phyloP scores from a whole-genome alignment of 2,797 vertebrate species.

The Erithacus rubecula region DNA sequence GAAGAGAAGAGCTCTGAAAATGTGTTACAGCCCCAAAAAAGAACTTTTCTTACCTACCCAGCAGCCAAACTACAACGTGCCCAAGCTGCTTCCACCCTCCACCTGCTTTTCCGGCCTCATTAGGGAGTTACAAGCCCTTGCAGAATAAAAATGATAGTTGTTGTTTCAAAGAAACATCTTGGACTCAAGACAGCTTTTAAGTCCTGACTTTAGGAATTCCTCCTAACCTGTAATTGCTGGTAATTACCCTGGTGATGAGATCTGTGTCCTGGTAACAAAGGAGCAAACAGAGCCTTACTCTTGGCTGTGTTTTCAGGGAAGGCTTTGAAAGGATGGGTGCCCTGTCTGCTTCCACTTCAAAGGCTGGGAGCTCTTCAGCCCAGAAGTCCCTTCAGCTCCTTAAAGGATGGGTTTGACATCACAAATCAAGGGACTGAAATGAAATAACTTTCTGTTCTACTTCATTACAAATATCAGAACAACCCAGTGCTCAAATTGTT shows the following conservation, averaged over 20 bases:
- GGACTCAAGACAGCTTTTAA: constrained; percentile 17
- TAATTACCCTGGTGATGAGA: constrained; percentile 56
- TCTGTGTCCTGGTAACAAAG: background rate
- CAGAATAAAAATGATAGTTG: background rate
- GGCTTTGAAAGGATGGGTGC: constrained; percentile 19
- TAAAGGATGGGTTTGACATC: background rate
- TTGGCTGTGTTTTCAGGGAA: background rate
- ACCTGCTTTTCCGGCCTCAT: background rate
- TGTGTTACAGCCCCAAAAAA: accelerated
- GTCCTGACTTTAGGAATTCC: constrained; percentile 32
- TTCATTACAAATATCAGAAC: background rate
- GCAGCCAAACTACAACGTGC: background rate
- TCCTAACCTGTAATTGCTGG: constrained; percentile 49
- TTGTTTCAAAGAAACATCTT: background rate
- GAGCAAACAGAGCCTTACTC: background rate
- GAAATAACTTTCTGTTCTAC: background rate
- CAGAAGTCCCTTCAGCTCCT: background rate
- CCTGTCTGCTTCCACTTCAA: constrained; percentile 41
- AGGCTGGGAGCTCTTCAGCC: background rate
- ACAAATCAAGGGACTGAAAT: background rate
- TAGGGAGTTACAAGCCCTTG: background rate
- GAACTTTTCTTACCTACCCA: background rate
- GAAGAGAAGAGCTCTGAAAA: background rate
- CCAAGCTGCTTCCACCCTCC: background rate
- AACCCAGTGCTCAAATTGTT: background rate